Evolutionary conservation across 2,888 invertebrate species (phyloP).

Genomic region (Stictocephala bisonia): DNA sequence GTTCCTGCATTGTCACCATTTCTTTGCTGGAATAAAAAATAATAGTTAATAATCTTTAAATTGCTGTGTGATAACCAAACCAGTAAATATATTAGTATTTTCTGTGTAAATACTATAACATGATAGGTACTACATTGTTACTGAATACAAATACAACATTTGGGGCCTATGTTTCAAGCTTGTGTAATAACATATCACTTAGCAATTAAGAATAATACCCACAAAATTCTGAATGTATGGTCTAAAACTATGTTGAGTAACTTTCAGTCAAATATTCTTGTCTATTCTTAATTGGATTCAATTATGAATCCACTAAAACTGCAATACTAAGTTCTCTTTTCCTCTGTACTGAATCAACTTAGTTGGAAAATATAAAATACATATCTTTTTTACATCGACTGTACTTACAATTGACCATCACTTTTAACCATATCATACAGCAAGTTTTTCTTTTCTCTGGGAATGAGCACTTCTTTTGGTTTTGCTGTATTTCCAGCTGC

Average conservation of each 20-base stretch:
- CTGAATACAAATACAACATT: no score
- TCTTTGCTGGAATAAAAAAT: slow-evolving; percentile 61
- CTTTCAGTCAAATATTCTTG: neutral
- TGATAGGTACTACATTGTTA: no score
- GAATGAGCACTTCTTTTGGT: neutral
- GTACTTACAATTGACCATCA: slow-evolving; percentile 44
- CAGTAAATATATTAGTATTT: no score
- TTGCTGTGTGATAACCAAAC: no score
- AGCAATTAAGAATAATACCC: no score
- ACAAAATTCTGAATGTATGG: no score
- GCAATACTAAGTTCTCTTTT: no score
- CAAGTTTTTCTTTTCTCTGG: slow-evolving; percentile 12
- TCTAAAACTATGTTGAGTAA: slow-evolving; percentile 23
- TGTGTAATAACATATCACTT: no score
- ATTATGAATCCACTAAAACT: neutral
- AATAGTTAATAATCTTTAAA: neutral
- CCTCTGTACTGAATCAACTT: no score
- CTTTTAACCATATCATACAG: slow-evolving; percentile 29
- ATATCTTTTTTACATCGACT: neutral
- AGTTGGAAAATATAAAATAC: no score
- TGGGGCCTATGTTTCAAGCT: no score
- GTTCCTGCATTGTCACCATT: slow-evolving; percentile 61
- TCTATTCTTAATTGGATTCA: neutral
- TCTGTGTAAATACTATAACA: no score
- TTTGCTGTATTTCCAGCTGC: neutral